These are phyloP conservation scores for Drosophila mettleri DNA, from an alignment of 2,888 invertebrate genomes.

Conservation along the genomic window DNA sequence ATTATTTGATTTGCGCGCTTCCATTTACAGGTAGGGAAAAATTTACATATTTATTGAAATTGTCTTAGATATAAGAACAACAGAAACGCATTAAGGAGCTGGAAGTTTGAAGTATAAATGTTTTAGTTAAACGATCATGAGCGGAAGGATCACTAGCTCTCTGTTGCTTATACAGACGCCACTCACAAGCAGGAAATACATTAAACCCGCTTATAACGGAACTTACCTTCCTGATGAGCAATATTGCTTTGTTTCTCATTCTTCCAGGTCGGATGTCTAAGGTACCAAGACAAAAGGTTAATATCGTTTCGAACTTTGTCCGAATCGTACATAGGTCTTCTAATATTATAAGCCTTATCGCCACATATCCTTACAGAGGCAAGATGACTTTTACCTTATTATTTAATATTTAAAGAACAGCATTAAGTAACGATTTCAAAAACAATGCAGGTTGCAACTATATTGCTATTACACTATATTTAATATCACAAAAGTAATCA, in stretches of 20 bases:
- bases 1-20: constrained; percentile 40
- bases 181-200: constrained; percentile 41
- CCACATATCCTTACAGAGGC: constrained; percentile 94
- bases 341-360: constrained; percentile 91
- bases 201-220: constrained; percentile 21
- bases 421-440: constrained; percentile 57
- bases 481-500: constrained; percentile 7
- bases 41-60: background rate
- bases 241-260: constrained; percentile 65
- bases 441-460: constrained; percentile 49
- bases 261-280: constrained; percentile 90
- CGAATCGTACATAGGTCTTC: constrained; percentile 89
- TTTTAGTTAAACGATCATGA: constrained; percentile 31
- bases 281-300: constrained; percentile 94
- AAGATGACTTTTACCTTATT: constrained; percentile 91
- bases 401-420: constrained; percentile 72
- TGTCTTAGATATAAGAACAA: background rate
- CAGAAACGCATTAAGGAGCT: background rate
- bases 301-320: constrained; percentile 94
- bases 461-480: constrained; percentile 28
- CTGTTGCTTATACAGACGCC: constrained; percentile 57
- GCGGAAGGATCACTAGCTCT: constrained; percentile 31
- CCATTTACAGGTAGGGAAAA: constrained; percentile 2
- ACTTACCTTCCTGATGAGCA: constrained; percentile 79
- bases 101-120: constrained; percentile 15